Evolutionary conservation across 2,113 vertebrate genomes (phyloP), one percentile per base, ranked within the genome.

Genomic region (Hydropotes inermis): DNA sequence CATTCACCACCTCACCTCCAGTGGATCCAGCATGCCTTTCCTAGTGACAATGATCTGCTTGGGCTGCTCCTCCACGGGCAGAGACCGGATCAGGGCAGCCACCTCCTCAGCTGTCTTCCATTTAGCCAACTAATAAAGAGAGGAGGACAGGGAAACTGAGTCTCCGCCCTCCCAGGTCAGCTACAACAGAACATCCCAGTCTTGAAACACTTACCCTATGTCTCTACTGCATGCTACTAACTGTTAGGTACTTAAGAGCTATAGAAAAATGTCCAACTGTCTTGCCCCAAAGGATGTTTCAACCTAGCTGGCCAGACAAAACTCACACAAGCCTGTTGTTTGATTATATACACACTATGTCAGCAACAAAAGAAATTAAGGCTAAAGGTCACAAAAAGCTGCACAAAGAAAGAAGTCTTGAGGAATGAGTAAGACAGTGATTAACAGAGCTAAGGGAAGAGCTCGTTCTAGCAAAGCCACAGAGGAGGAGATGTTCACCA

Each of bases 21-120:
- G 98, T 3, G 99, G 99, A 97, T 99, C 99, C 99, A 99, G 94
- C 99, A 99, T 99, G 98, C 99, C 99, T 98, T 99, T 99, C 97
- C 99, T 99, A 61, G 99, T 99, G 76, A 99, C 99, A 79, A 99
- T 99, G 98, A 99, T 99, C 98, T 99, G 99, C 97, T 99, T 99
- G 2, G 99, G 99, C 99, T 99, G 99, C 97, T 99, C 99, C 95
- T 99, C 99, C 97, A 99, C 99, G 0, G 99, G 99, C 30, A 99
- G 99, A 0, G 99, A 99, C 21, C 99, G 99, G 97, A 99, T 99
- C 98, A 99, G 98, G 87, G 99, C 99, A 95, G 99, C 99, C 96
- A 99, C 99, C 98, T 99, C 99, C 97, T 99, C 99, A 96, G 99
- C 99, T 1, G 99, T 99, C 98, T 99, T 99, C 99, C 99, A 99